phyloP scores from a whole-genome alignment of 1,140 invertebrate genomes.

The Drosophila tsacasi region DNA sequence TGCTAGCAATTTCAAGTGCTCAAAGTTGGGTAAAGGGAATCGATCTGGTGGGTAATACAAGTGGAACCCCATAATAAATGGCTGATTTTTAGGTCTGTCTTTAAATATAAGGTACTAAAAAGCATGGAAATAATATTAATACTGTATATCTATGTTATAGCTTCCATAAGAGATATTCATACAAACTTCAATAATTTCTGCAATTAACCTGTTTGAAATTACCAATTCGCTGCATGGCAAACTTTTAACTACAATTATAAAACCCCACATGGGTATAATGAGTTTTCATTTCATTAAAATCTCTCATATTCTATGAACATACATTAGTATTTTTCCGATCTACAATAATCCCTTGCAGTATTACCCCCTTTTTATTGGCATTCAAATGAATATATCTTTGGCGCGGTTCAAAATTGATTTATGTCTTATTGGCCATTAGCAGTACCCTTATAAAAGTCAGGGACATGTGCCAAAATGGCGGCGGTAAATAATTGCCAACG shows the following conservation, averaged over 20 bases:
- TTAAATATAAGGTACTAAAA: not conserved
- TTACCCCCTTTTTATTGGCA: slow-evolving; percentile 3
- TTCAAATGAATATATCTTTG: not conserved
- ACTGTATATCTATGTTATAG: not conserved
- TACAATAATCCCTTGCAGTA: not conserved
- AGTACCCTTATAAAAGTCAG: slow-evolving; percentile 47
- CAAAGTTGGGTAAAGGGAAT: not conserved
- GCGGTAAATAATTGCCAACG: slow-evolving; percentile 43
- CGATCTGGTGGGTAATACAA: not conserved
- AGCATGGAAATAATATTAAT: not conserved
- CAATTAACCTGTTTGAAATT: not conserved
- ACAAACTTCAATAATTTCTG: not conserved
- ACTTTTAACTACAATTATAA: not conserved
- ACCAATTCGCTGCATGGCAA: too few species aligned
- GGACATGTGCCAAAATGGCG: slow-evolving; percentile 37
- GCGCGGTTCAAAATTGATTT: slow-evolving; percentile 36
- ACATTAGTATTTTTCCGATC: not conserved
- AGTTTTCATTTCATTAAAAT: not conserved
- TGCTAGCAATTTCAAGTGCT: not conserved
- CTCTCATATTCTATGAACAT: not conserved
- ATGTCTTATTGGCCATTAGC: slow-evolving; percentile 29
- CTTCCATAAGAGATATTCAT: too few species aligned
- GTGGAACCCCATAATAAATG: not conserved
- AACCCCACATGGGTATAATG: not conserved
- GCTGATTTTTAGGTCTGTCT: not conserved